A percentile compares a stretch with the other conserved stretches of the same genome.
Conservation (phyloP, 2,113 vertebrate genomes). For the Labeo catla region DNA sequence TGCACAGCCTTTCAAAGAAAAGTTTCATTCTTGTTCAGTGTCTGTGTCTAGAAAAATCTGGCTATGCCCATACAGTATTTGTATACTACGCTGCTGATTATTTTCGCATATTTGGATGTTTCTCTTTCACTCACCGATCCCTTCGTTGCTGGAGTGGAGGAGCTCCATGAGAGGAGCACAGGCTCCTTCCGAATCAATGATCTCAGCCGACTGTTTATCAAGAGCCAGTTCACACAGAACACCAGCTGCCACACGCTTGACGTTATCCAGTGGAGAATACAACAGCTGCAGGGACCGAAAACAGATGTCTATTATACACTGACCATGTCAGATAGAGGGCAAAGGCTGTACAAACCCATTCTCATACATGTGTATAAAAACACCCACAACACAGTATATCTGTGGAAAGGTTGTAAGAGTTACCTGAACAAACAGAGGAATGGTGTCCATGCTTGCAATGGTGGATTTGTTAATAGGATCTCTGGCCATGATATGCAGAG, state of each 20-base stretch:
- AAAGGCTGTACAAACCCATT: background rate
- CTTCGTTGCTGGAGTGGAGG: conserved; percentile 95
- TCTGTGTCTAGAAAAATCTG: background rate
- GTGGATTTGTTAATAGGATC: conserved; percentile 86
- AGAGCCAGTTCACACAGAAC: conserved; percentile 94
- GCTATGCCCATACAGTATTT: background rate
- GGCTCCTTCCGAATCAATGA: conserved; percentile 91
- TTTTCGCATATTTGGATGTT: conserved; percentile 34
- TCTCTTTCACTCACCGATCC: conserved; percentile 84
- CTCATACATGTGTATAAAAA: background rate
- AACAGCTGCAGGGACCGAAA: conserved; percentile 79
- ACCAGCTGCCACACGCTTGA: conserved; percentile 93
- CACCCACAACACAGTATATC: background rate
- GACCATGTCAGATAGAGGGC: background rate
- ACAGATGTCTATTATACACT: background rate
- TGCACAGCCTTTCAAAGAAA: background rate
- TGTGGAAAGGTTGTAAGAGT: background rate
- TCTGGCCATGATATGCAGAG: conserved; percentile 93
- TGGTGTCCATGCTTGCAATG: conserved; percentile 88
- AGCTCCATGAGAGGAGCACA: conserved; percentile 92
- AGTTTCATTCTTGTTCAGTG: too few species aligned
- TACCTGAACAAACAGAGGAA: conserved; percentile 97
- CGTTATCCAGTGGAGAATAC: conserved; percentile 96
- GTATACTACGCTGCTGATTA: background rate
- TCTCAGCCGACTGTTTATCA: conserved; percentile 89